These are phyloP conservation scores for Venustaconcha ellipsiformis DNA, from an alignment of 1,140 invertebrate species.

Conservation along the genomic window DNA sequence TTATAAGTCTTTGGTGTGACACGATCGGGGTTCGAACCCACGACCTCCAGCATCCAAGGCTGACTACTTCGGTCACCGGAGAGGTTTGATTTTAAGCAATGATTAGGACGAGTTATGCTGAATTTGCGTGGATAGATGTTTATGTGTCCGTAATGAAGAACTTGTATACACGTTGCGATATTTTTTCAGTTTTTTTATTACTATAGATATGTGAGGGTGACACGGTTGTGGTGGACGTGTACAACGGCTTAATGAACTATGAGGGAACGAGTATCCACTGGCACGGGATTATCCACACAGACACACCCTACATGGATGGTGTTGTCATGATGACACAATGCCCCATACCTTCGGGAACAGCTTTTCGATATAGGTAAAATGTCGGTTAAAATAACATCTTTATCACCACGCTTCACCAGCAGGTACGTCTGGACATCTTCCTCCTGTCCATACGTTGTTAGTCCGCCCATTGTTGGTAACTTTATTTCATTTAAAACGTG, in stretches of 20 bases:
- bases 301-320: conserved; percentile 50
- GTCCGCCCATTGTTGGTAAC: no score
- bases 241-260: conserved; percentile 42
- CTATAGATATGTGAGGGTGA: conserved; percentile 54
- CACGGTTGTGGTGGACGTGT: conserved; percentile 47
- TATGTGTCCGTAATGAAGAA: neutral
- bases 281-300: conserved; percentile 49
- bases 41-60: no score
- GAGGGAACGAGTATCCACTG: conserved; percentile 68
- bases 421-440: no score
- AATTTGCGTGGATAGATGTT: neutral
- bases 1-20: no score
- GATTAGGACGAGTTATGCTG: no score
- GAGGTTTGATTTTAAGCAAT: neutral
- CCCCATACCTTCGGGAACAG: conserved; percentile 39
- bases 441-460: no score
- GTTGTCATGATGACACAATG: conserved; percentile 55
- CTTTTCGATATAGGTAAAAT: conserved; percentile 50
- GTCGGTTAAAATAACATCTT: no score
- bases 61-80: no score
- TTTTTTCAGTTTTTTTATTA: neutral
- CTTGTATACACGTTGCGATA: neutral
- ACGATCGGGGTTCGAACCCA: no score
- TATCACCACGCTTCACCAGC: no score
- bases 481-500: no score